phyloP scores from a whole-genome alignment of 2,888 invertebrate genomes.

The Dexiosoma caninum region DNA sequence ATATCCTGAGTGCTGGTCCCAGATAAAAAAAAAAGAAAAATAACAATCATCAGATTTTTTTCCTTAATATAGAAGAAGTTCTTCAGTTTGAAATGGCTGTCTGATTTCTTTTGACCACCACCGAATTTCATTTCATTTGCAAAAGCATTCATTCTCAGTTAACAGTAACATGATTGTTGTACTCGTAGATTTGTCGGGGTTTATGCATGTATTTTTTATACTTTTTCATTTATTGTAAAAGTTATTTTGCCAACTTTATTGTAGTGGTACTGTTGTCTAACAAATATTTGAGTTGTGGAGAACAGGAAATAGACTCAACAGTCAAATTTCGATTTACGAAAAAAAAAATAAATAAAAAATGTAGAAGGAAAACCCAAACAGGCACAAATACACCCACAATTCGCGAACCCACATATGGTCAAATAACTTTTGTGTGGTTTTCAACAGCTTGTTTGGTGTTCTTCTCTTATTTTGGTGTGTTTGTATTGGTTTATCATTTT shows the following conservation, averaged over 20 bases:
- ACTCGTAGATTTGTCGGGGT: background rate
- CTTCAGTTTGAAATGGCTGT: background rate
- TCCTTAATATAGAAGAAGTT: too few relatives aligned
- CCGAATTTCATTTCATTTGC: constrained; percentile 13
- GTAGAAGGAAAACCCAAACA: constrained; percentile 1
- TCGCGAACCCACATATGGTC: constrained; percentile 68
- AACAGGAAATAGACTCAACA: constrained; percentile 24
- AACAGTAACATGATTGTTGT: constrained; percentile 20
- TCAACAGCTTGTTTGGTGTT: constrained; percentile 63
- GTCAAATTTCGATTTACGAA: background rate
- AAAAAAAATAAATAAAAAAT: background rate
- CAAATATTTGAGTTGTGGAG: constrained; percentile 36
- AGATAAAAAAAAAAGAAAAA: too few relatives aligned
- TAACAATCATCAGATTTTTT: too few relatives aligned
- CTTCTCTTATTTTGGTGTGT: background rate
- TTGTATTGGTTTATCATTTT: constrained; percentile 17
- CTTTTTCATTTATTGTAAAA: constrained; percentile 33
- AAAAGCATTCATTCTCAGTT: constrained; percentile 21
- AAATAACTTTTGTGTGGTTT: constrained; percentile 74
- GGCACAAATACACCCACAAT: constrained; percentile 31
- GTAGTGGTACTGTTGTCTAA: constrained; percentile 17
- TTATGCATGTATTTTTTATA: background rate
- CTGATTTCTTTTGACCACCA: background rate
- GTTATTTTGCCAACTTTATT: constrained; percentile 23
- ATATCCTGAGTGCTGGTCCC: too few relatives aligned